A percentile compares a stretch with the other conserved stretches of the same genome.
Evolutionary conservation across 1,140 invertebrate genomes (phyloP).

Genomic region (Cyclina sinensis): DNA sequence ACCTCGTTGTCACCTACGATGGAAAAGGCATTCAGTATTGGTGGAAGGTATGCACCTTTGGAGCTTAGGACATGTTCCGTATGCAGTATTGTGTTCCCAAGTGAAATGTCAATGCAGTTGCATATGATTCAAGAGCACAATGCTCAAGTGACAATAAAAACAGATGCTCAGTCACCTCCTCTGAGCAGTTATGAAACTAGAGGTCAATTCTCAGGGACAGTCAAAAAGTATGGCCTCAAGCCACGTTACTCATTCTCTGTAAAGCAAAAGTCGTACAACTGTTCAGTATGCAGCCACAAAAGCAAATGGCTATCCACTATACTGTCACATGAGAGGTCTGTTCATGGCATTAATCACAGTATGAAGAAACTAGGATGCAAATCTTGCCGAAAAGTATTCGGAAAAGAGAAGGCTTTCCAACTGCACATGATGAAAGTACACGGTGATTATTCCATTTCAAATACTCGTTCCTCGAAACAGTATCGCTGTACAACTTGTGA

Average conservation of each 20-base stretch:
- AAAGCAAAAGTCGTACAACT: constrained; percentile 92
- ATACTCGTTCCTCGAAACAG: constrained; percentile 43
- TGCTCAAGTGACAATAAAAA: constrained; percentile 82
- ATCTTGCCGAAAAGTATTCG: constrained; percentile 83
- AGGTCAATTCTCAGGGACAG: constrained; percentile 64
- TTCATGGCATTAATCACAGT: constrained; percentile 75
- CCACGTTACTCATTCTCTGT: constrained; percentile 70
- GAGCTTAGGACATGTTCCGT: constrained; percentile 86
- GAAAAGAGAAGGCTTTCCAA: constrained; percentile 82
- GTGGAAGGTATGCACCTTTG: constrained; percentile 49
- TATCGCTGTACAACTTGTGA: constrained; percentile 73
- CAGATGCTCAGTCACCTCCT: constrained; percentile 64
- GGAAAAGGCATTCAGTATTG: constrained; percentile 48
- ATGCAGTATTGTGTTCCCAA: constrained; percentile 87
- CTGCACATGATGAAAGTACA: constrained; percentile 80
- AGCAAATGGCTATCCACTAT: constrained; percentile 95
- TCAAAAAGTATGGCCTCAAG: constrained; percentile 72
- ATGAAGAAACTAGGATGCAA: constrained; percentile 76
- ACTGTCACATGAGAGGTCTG: constrained; percentile 95
- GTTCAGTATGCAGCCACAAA: constrained; percentile 95
- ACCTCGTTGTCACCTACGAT: constrained; percentile 63
- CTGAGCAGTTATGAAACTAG: constrained; percentile 51
- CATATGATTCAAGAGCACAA: constrained; percentile 89
- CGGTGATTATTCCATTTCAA: constrained; percentile 52
- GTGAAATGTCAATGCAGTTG: constrained; percentile 88